Conservation (phyloP, 2,888 invertebrate genomes). For the Ectemnius cavifrons region DNA sequence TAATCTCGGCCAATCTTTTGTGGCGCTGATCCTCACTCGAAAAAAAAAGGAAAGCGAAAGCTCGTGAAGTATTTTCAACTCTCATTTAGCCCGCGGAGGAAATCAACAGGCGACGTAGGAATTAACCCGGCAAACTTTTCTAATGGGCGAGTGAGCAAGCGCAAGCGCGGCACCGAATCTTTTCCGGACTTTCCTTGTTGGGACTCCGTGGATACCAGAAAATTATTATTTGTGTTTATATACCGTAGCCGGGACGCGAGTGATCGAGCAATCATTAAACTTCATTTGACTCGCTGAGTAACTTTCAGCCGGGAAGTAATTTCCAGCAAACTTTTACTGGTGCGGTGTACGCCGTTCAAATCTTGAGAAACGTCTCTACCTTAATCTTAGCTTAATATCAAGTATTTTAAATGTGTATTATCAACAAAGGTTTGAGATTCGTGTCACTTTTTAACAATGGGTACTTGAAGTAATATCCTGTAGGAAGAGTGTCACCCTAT, state of each 20-base stretch:
- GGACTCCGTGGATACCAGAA: conserved; percentile 51
- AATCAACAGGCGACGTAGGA: conserved; percentile 64
- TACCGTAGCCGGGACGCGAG: conserved; percentile 55
- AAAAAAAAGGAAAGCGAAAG: conserved; percentile 1
- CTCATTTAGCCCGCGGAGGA: conserved; percentile 26
- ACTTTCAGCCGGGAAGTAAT: conserved; percentile 61
- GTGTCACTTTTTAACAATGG: too few relatives aligned
- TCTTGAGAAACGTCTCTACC: too few relatives aligned
- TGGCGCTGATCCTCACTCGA: background rate
- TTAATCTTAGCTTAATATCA: too few relatives aligned
- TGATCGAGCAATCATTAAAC: conserved; percentile 70
- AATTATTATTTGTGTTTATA: conserved; percentile 70
- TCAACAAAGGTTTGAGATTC: too few relatives aligned
- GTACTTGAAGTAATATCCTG: too few relatives aligned
- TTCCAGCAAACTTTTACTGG: too few relatives aligned
- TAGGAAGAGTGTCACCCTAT: too few relatives aligned
- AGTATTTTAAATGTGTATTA: too few relatives aligned
- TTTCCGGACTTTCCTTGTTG: conserved; percentile 20
- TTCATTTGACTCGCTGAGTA: conserved; percentile 74
- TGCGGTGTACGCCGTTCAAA: too few relatives aligned
- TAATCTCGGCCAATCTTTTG: background rate
- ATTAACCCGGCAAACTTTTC: conserved; percentile 61
- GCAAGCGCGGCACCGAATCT: too few relatives aligned
- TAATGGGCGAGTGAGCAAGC: conserved; percentile 39
- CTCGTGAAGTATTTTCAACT: conserved; percentile 21